These are phyloP conservation scores for Gari tellinella DNA, from an alignment of 2,888 invertebrate genomes.

Conservation along the genomic window DNA sequence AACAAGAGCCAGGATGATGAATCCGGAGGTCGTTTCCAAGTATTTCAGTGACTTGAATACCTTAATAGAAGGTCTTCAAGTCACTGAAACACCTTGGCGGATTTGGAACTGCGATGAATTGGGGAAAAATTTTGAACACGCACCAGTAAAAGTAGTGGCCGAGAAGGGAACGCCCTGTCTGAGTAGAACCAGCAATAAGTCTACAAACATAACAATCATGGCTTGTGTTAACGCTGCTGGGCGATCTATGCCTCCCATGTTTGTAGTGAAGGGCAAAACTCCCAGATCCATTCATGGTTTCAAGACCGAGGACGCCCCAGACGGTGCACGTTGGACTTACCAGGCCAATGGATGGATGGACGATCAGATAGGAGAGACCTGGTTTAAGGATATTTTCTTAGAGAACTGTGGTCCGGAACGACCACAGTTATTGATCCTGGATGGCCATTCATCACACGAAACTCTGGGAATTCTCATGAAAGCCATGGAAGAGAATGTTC, in stretches of 20 bases:
- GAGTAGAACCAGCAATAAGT: no score
- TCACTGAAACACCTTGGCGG: background rate
- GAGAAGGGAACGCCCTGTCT: no score
- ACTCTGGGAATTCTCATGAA: no score
- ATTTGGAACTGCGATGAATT: conserved; percentile 35
- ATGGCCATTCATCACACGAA: no score
- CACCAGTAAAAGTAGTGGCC: no score
- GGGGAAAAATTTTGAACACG: conserved; percentile 17
- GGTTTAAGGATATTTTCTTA: no score
- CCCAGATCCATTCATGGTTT: conserved; percentile 41
- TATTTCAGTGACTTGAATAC: conserved; percentile 25
- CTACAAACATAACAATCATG: conserved; percentile 4
- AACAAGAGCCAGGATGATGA: conserved; percentile 34
- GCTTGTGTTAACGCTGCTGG: conserved; percentile 59
- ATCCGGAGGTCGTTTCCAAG: conserved; percentile 5
- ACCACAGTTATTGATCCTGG: no score
- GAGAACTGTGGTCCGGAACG: no score
- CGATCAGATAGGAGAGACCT: no score
- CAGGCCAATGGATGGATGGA: no score
- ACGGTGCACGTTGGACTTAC: no score
- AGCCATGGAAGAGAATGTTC: no score
- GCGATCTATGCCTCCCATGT: conserved; percentile 45
- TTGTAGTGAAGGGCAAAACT: conserved; percentile 62
- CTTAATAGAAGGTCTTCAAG: conserved; percentile 7
- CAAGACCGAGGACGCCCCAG: conserved; percentile 29